Evolutionary conservation across 2,888 invertebrate species (phyloP).

Genomic region (Portevinia maculata): DNA sequence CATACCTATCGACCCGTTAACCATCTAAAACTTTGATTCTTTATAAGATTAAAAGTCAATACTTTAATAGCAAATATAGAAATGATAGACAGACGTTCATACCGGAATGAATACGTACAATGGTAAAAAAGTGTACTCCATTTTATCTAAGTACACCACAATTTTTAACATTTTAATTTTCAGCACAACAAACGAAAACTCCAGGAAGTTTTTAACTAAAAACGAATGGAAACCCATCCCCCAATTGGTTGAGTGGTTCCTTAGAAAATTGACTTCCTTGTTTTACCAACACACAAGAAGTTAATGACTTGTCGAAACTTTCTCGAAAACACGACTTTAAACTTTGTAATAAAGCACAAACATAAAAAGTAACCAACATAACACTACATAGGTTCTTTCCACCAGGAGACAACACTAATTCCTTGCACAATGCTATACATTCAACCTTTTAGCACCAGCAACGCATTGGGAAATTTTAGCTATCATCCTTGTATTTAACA

Average conservation of each 20-base stretch:
- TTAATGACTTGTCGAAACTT: constrained; percentile 70
- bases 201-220: not conserved
- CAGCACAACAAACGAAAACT: not conserved
- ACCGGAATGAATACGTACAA: too few relatives aligned
- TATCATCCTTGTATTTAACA: constrained; percentile 7
- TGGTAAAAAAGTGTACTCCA: too few relatives aligned
- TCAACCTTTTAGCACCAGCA: constrained; percentile 3
- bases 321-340: constrained; percentile 61
- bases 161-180: constrained; percentile 2
- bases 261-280: constrained; percentile 35
- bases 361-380: not conserved
- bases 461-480: constrained; percentile 19
- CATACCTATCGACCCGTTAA: too few relatives aligned
- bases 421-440: constrained; percentile 4
- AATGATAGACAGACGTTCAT: too few relatives aligned
- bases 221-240: not conserved
- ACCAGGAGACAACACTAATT: constrained; percentile 28
- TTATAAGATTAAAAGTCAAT: too few relatives aligned
- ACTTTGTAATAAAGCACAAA: constrained; percentile 41
- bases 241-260: not conserved
- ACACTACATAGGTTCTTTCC: not conserved
- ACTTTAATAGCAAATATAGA: too few relatives aligned
- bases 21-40: too few relatives aligned
- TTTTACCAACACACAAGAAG: constrained; percentile 26
- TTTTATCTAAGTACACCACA: too few relatives aligned